Base-by-base conservation (phyloP, 2,888 invertebrate species). In the Strigamia maritima region DNA sequence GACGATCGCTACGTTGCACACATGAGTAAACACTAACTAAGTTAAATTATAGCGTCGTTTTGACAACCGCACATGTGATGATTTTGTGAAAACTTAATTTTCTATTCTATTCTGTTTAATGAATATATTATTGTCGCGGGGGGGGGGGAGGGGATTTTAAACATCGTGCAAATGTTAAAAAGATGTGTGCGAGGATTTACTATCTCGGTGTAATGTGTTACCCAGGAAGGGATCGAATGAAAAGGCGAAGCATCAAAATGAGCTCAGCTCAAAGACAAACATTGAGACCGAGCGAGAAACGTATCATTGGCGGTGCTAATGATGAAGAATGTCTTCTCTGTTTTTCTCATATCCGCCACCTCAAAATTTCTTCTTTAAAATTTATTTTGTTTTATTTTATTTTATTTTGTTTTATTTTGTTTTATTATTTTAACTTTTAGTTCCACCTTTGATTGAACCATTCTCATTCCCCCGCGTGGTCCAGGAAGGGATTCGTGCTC, bases 401-500 rank as follows among this genome's bases (percentile, higher is more conserved):
- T 49, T 14, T 49, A 10, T 12, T 60, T 24, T 4, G 14, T 49
- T 24, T n/a, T 22, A 49, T 7, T 7, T 49, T 19, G 4, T 49
- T 14, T 49, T 19, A 14, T 49, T 49, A 6, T 7, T 49, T 60
- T 60, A 2, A 8, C 19, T 77, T 77, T 16, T 28, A 81, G 81
- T 80, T 35, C 81, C 81, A 40, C 81, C 81, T 8, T 28, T 81
- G 16, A 81, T 81, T 49, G 81, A 81, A 35, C 81, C 81, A 10
- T 81, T 81, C 60, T 49, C 79, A 19, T 81, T 81, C 54, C 81
- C 81, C 24, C 81, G 81, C 16, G 60, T 80, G 22, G 44, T 81
- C 19, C 80, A 79, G 54, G 81, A 81, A 74, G 81, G 81, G 31
- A 81, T 81, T 79, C 80, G 81, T 22, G 81, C 81, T 8, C 65